Evolutionary conservation across 64 coral and sea anemone genomes (phyloP).

Genomic region (Hydrozoanthus tunicans): DNA sequence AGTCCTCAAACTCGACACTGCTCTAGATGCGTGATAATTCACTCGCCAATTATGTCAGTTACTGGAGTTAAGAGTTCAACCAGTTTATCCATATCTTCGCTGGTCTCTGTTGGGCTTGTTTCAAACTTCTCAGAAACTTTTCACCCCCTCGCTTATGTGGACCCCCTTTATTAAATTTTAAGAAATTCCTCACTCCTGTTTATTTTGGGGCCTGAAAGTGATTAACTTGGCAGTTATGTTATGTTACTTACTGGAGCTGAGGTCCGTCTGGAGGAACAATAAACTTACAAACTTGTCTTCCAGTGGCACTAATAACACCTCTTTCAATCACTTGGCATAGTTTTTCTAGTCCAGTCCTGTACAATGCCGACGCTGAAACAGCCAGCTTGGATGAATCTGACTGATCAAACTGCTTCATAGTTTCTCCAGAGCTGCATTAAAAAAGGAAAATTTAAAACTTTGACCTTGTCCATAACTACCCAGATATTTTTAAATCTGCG

Average conservation of each 20-base stretch:
- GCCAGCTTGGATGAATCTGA: background rate
- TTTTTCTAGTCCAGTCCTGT: conserved; percentile 77
- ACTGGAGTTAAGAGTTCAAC: too few species aligned
- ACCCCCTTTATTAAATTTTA: background rate
- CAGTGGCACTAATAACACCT: conserved; percentile 78
- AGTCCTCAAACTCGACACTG: too few species aligned
- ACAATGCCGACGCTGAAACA: conserved; percentile 65
- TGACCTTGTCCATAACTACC: conserved; percentile 2
- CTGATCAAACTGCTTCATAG: background rate
- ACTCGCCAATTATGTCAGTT: too few species aligned
- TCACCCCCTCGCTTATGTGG: too few species aligned
- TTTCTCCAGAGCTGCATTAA: conserved; percentile 25
- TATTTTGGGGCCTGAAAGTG: background rate
- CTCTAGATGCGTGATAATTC: too few species aligned
- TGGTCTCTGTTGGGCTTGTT: too few species aligned
- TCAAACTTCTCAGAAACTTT: too few species aligned
- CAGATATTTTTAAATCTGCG: too few species aligned
- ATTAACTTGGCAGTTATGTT: background rate
- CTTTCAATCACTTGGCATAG: conserved; percentile 73
- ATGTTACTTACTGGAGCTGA: conserved; percentile 72
- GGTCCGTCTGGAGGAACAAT: conserved; percentile 92
- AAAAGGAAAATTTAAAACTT: background rate
- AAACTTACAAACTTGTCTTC: conserved; percentile 73
- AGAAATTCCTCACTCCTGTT: too few species aligned
- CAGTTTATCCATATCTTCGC: too few species aligned